Base-by-base conservation (phyloP, 2,888 invertebrate genomes). In the Schizaphis graminum region DNA sequence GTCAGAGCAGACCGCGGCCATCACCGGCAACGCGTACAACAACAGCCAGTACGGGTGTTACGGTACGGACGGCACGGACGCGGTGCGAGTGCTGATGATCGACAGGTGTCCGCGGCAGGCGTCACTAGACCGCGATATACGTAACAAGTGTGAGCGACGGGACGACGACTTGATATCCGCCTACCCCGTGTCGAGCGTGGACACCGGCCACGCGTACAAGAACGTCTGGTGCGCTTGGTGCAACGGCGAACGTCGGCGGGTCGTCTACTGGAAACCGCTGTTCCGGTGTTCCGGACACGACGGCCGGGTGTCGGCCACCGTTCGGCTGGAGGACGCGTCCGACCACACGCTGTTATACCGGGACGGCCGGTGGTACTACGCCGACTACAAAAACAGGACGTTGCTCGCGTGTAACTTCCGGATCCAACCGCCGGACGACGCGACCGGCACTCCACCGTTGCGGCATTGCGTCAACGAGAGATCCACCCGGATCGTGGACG, bases 191-290 rank as follows among this genome's bases (percentile, higher is more conserved):
- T 95, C 41, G 96, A 96, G 41, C 94, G 94, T 56, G 67, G 93
- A 94, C 95, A 11, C 94, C 84, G 89, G 86, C 86, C 93, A 90
- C 57, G 95, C 96, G 24, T 96, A 95, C 95, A 95, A 95, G 95
- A 96, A 96, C 95, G 95, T 95, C 87, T 96, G 96, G 95, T 96
- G 96, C 94, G 96, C 96, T 1, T 95, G 96, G 67, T 96, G 96
- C 95, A 96, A 96, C 95, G 95, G 95, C 24, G 96, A 96, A n/a
- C 91, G 85, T 11, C 57, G 44, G 7, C 47, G n/a, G 24, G 89
- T 96, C 41, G 95, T 96, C 8, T 94, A 94, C 94, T 94, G 94
- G 94, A 94, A 94, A 67, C 94, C 94, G 24, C 3, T 24, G 24
- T 91, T 94, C 90, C 8, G 0, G 67, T 94, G 93, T 35, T 10